Evolutionary conservation across 2,113 vertebrate genomes (phyloP).

Genomic region (Apus apus): DNA sequence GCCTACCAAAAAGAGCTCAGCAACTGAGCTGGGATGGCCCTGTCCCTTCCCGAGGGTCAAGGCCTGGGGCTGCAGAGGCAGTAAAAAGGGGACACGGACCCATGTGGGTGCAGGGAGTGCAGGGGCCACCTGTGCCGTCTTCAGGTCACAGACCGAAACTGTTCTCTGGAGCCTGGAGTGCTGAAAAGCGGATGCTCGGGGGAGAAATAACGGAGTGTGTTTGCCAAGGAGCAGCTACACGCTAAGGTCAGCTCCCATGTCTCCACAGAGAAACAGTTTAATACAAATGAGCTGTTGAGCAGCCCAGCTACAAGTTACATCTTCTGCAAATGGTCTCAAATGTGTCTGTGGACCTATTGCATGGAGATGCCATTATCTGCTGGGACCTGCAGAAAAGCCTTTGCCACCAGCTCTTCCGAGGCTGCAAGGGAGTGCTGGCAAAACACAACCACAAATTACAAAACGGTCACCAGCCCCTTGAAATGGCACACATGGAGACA

Average conservation of each 20-base stretch:
- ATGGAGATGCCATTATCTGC: neutral
- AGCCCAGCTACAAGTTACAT: neutral
- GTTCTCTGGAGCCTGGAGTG: neutral
- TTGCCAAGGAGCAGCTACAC: neutral
- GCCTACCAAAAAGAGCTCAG: neutral
- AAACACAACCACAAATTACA: neutral
- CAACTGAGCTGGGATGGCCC: neutral
- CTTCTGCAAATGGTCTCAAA: neutral
- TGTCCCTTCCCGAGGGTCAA: neutral
- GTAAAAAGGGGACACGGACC: neutral
- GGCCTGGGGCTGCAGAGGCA: neutral
- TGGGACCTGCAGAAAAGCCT: neutral
- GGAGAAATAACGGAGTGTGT: neutral
- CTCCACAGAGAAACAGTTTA: neutral
- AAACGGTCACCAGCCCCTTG: neutral
- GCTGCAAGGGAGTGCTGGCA: neutral
- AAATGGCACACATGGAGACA: neutral
- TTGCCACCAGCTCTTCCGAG: fast-evolving
- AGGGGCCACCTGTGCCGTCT: neutral
- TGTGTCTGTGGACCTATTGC: neutral
- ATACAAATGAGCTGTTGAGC: neutral
- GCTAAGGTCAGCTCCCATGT: neutral
- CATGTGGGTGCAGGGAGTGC: neutral
- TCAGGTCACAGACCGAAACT: neutral
- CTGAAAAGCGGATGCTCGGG: neutral